Conservation (phyloP, 2,797 vertebrate genomes). For the Silurus aristotelis region DNA sequence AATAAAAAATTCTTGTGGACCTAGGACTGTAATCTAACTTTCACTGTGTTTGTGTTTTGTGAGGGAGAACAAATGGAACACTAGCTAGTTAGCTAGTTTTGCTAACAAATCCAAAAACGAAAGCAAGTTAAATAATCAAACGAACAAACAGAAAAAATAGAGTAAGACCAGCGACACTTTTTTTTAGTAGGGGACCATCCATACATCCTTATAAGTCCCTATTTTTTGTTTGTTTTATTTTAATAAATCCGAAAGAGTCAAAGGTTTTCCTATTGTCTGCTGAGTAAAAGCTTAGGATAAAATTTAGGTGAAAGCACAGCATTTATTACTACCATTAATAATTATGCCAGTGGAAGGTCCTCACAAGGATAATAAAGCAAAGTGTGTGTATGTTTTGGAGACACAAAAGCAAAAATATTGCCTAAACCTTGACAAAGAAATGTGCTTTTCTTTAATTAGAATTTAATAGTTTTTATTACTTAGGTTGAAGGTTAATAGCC, state of each 20-base stretch:
- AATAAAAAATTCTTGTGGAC: slow-evolving; percentile 19
- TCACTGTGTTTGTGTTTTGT: slow-evolving; percentile 2
- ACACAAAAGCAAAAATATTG: not conserved
- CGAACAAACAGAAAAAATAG: not conserved
- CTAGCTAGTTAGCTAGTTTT: not conserved
- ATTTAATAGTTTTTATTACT: not conserved
- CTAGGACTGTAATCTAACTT: slow-evolving; percentile 49
- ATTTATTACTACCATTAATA: slow-evolving; percentile 4
- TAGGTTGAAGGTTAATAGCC: not conserved
- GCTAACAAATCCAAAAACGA: too few species aligned
- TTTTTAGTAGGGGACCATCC: not conserved
- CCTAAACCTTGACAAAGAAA: not conserved
- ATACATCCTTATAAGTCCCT: not conserved
- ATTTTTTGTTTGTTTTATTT: not conserved
- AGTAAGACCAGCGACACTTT: not conserved
- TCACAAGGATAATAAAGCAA: not conserved
- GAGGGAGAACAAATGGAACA: too few species aligned
- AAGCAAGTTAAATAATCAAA: not conserved
- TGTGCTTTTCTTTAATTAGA: not conserved
- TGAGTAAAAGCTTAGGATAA: not conserved
- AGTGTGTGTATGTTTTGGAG: not conserved
- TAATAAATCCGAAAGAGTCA: not conserved
- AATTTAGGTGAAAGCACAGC: not conserved
- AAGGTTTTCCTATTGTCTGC: not conserved
- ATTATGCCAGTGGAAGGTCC: not conserved